Conservation (phyloP, 2,888 invertebrate genomes). For the Melolontha melolontha region DNA sequence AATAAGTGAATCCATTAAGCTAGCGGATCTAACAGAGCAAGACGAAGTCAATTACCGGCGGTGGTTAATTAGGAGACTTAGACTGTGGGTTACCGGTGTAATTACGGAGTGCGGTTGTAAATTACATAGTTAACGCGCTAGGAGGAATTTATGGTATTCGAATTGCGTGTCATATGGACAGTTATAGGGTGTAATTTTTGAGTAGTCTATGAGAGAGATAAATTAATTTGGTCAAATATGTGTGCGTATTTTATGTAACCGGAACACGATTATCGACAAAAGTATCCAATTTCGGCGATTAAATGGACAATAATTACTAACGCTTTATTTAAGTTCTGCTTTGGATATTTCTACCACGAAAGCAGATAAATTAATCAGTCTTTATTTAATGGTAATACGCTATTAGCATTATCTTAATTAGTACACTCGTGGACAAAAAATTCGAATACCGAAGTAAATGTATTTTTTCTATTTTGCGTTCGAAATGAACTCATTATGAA, state of each 20-base stretch:
- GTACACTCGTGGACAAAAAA: too few relatives aligned
- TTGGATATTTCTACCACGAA: too few relatives aligned
- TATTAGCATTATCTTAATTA: too few relatives aligned
- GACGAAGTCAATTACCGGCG: slow-evolving; percentile 45
- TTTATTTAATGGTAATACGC: too few relatives aligned
- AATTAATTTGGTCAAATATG: not conserved
- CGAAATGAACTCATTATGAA: too few relatives aligned
- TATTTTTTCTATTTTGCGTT: too few relatives aligned
- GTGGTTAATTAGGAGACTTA: slow-evolving; percentile 43
- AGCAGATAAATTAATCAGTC: too few relatives aligned
- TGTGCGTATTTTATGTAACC: not conserved
- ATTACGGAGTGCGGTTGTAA: slow-evolving; percentile 14
- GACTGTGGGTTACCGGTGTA: slow-evolving; percentile 24
- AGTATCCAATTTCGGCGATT: too few relatives aligned
- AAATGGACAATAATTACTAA: too few relatives aligned
- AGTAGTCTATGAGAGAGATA: not conserved
- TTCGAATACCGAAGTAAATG: too few relatives aligned
- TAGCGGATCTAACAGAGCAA: slow-evolving; percentile 43
- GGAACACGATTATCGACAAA: too few relatives aligned
- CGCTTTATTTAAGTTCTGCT: too few relatives aligned
- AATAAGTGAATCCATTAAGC: slow-evolving; percentile 21
- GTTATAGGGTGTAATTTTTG: slow-evolving; percentile 4
- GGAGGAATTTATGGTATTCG: slow-evolving; percentile 12
- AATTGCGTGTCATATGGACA: slow-evolving; percentile 15
- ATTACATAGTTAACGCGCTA: slow-evolving; percentile 20